Conservation (phyloP, 2,797 vertebrate species). For the Cossypha polioptera region DNA sequence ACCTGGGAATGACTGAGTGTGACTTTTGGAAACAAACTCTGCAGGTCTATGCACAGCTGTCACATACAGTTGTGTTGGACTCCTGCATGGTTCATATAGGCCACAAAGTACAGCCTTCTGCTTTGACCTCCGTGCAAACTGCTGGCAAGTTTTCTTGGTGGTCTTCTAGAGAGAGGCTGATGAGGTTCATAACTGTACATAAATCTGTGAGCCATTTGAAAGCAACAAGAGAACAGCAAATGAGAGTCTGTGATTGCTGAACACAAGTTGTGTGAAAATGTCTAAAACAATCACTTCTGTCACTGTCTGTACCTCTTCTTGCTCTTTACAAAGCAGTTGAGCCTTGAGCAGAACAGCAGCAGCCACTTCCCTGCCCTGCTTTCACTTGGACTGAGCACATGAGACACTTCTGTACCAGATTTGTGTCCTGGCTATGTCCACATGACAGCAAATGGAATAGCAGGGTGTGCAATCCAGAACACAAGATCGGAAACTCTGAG, state of each 20-base stretch:
- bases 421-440: not conserved
- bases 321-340: not conserved
- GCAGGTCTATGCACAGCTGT: not conserved
- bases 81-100: fast-evolving
- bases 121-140: not conserved
- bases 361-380: not conserved
- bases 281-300: not conserved
- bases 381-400: not conserved
- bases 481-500: not conserved
- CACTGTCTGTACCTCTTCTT: not conserved
- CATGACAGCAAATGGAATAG: not conserved
- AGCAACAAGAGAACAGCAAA: not conserved
- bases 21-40: not conserved
- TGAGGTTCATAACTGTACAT: not conserved
- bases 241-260: not conserved
- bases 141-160: not conserved
- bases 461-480: not conserved
- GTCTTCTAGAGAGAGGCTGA: not conserved
- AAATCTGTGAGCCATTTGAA: not conserved
- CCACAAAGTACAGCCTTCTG: not conserved
- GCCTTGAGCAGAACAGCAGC: not conserved
- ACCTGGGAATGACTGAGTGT: not conserved
- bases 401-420: not conserved
- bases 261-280: not conserved
- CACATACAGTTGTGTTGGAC: not conserved